Base-by-base conservation (phyloP, 2,888 invertebrate genomes). In the Tipula helvola region DNA sequence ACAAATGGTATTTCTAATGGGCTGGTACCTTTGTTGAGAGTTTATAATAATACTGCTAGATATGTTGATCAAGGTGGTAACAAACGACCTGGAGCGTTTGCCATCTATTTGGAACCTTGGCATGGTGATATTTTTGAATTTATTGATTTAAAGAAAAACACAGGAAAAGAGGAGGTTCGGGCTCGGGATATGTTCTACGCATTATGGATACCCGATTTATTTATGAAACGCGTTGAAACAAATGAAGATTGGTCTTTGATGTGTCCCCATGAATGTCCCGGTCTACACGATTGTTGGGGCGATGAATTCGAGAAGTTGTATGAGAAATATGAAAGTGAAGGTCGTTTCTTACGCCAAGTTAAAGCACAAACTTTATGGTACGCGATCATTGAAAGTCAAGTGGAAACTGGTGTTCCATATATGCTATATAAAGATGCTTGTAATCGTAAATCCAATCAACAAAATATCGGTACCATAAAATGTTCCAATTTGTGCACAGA, bases 11-110 rank as follows among this genome's bases (percentile, higher is more conserved):
- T 94, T 41, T 98, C 99, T 0, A 99, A 98, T 92, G 99, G 99
- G 0, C 92, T 99, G 52, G 96, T 99, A 47, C 99, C 99, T 0
- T 97, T 98, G 97, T 92, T 99, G 83, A 92, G 98, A 88, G 98
- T 99, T 0, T 99, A 95, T 90, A 99, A 99, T 90, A 97, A 98
- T 90, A 97, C 98, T 3, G 98, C 99, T 0, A 93, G 97, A 87
- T 99, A 99, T 92, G 98, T 99, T 0, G 98, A 99, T 91, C 99
- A 99, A 92, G 98, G 99, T 36, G 99, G 99, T 86, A 98, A 98
- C 90, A 99, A 99, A 93, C 93, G 99, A 88, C 99, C 99, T 1
- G 99, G 99, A 36, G 99, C 99, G 3, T 98, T 99, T 92, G 98
- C 99, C 16, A 95, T 99, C 88, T 99, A 99, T 90, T 92, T 99